These are phyloP conservation scores for Tenthredo distinguenda DNA, from an alignment of 2,888 invertebrate genomes.

Conservation along the genomic window DNA sequence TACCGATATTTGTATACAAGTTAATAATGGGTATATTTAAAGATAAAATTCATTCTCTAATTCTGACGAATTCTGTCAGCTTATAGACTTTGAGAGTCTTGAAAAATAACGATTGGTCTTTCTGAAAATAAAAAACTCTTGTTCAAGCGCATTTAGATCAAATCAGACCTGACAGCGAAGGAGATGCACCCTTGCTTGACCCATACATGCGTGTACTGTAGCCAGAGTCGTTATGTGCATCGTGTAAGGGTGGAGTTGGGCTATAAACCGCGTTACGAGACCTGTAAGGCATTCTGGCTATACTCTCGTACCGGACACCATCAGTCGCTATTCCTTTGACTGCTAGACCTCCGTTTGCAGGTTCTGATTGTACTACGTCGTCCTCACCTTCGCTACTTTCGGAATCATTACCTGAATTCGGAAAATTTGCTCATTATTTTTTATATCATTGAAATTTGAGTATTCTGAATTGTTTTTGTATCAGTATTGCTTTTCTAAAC, in stretches of 20 bases:
- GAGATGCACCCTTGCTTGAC: conserved; percentile 89
- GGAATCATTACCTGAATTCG: conserved; percentile 68
- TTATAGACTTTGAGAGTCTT: neutral
- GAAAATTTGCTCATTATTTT: neutral
- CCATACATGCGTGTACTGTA: conserved; percentile 92
- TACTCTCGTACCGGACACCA: conserved; percentile 69
- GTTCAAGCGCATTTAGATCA: neutral
- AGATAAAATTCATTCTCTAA: neutral
- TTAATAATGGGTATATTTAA: neutral
- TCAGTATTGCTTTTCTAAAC: neutral
- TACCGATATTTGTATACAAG: neutral
- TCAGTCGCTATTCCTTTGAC: conserved; percentile 65
- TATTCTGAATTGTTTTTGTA: neutral
- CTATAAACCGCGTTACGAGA: conserved; percentile 80
- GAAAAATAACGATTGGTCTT: neutral
- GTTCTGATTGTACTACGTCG: conserved; percentile 66
- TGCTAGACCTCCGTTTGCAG: conserved; percentile 62
- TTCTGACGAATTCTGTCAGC: neutral
- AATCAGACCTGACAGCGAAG: conserved; percentile 81
- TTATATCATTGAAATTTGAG: neutral
- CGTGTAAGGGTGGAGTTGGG: conserved; percentile 78
- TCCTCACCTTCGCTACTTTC: conserved; percentile 72
- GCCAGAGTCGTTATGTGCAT: conserved; percentile 91
- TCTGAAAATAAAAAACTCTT: neutral
- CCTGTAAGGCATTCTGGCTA: conserved; percentile 74